A percentile compares a stretch with the other conserved stretches of the same genome.
phyloP scores from a whole-genome alignment of 1,140 invertebrate species.

The Drosophila santomea region DNA sequence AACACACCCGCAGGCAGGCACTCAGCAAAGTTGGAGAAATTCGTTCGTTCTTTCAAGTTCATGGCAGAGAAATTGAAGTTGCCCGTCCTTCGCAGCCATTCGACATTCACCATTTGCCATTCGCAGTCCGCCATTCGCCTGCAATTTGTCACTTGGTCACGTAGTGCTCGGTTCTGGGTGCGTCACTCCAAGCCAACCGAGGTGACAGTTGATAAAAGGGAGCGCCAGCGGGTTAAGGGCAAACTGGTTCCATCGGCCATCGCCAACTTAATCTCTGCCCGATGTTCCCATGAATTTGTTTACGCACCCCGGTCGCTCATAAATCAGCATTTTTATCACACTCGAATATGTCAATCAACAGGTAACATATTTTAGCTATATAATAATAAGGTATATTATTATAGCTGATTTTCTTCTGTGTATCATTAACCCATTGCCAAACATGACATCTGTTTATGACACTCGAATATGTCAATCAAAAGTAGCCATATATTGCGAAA shows the following conservation, averaged over 20 bases:
- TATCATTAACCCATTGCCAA: conserved; percentile 11
- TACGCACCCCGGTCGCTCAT: conserved; percentile 25
- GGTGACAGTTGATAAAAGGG: conserved; percentile 53
- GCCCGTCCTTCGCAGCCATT: conserved; percentile 39
- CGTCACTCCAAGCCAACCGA: conserved; percentile 32
- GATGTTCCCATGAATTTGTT: conserved; percentile 33
- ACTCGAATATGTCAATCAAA: conserved; percentile 14
- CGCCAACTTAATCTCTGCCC: conserved; percentile 56
- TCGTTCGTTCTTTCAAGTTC: conserved; percentile 72
- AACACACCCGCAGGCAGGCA: conserved; percentile 46
- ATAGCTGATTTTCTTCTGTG: not conserved
- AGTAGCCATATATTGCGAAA: not conserved
- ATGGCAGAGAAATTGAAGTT: conserved; percentile 68
- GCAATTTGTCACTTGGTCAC: conserved; percentile 83
- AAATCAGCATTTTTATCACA: conserved; percentile 39
- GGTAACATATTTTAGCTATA: conserved; percentile 3
- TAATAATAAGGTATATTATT: too few species aligned
- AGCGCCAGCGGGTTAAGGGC: conserved; percentile 13
- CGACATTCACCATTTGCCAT: not conserved
- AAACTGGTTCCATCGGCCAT: conserved; percentile 34
- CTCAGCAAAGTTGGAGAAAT: conserved; percentile 49
- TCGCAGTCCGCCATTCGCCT: conserved; percentile 26
- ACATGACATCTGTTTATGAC: not conserved
- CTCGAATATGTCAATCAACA: conserved; percentile 36
- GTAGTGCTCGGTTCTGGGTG: conserved; percentile 55